These are phyloP conservation scores for Trogon surrucura DNA, from an alignment of 2,113 vertebrate genomes.

Conservation along the genomic window DNA sequence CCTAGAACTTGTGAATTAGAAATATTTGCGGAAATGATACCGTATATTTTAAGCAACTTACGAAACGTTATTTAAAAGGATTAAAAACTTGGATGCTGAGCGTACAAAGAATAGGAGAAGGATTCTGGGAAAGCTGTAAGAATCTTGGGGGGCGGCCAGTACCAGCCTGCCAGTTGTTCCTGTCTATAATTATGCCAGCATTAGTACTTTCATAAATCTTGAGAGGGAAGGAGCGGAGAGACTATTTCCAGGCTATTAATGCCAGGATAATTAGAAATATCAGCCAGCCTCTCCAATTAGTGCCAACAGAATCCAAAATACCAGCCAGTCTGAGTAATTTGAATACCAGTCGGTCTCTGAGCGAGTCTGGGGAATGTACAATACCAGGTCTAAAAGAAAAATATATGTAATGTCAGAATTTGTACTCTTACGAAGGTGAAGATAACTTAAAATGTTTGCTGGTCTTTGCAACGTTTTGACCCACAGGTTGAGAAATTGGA, in stretches of 20 bases:
- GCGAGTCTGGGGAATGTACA: background rate
- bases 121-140: constrained; percentile 63
- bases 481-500: background rate
- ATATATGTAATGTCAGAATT: background rate
- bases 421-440: background rate
- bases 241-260: constrained; percentile 72
- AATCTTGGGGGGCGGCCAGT: constrained; percentile 56
- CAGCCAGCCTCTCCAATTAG: constrained; percentile 64
- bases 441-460: background rate
- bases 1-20: background rate
- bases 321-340: constrained; percentile 61
- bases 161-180: constrained; percentile 52
- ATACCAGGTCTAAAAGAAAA: constrained; percentile 2
- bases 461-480: background rate
- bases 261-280: constrained; percentile 75
- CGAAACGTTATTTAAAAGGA: constrained; percentile 23
- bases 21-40: constrained; percentile 18
- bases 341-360: constrained; percentile 54
- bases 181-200: constrained; percentile 61
- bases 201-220: constrained; percentile 63
- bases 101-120: constrained; percentile 15
- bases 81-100: constrained; percentile 29
- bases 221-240: constrained; percentile 57
- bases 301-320: constrained; percentile 62
- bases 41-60: constrained; percentile 48